Base-by-base conservation (phyloP, 1,140 invertebrate species). In the Camponotus pennsylvanicus region DNA sequence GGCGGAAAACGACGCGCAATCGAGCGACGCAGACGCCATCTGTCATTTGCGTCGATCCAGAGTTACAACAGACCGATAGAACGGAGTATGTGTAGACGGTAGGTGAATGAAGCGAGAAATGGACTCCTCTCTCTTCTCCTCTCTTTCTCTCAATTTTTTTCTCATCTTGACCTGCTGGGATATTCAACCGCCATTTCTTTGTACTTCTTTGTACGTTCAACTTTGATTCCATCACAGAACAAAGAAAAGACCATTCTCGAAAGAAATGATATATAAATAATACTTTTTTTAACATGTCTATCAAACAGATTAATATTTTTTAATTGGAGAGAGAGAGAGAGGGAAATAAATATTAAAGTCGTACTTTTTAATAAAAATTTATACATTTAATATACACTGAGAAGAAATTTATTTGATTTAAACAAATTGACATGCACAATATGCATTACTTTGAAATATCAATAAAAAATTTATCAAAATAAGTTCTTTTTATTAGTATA, bases 1-100 rank as follows among this genome's bases (percentile, higher is more conserved):
- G 92, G 92, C 90, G 86, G 91, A 84, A 86, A 86, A 34, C 69
- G 86, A 88, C 88, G 89, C 91, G 92, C 89, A 89, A 73, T 77
- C 64, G 67, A 71, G 52, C 79, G 85, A 86, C 73, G 15, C n/a
- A 63, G 76, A 59, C 85, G 90, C 91, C 88, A 88, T 82, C 87
- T 87, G 80, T 76, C 87, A 80, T 9, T 84, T 40, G 61, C 59
- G 69, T 70, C 59, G 76, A 69, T 40, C 52, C 71, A 63, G 49
- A 34, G 1, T 40, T 61, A 52, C 77, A 85, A 79, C 45, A 21
- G 52, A 27, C 21, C 49, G 63, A 80, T 32, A 27, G 11, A 13
- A 55, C 18, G 49, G 45, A 73, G 15, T 52, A 18, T 52, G 21
- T 21, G 21, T 21, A 21, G 21, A 21, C 21, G 21, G 21, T 21